A percentile compares a stretch with the other conserved stretches of the same genome.
phyloP scores from a whole-genome alignment of 2,113 vertebrate species.

The Toxotes chatareus region DNA sequence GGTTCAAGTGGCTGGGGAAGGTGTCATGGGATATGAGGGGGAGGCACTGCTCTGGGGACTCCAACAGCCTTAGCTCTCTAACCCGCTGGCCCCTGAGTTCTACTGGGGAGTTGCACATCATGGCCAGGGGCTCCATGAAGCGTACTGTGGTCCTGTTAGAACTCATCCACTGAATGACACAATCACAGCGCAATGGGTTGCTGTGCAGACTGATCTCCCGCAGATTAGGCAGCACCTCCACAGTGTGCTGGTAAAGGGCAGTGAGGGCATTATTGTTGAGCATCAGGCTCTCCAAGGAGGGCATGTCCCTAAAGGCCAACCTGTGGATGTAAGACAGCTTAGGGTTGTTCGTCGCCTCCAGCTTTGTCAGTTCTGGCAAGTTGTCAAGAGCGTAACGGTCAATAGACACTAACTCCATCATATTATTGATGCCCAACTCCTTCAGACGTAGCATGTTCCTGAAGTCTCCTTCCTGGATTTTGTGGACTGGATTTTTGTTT shows the following conservation, averaged over 20 bases:
- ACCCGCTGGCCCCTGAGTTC: constrained; percentile 91
- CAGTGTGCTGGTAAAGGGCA: constrained; percentile 92
- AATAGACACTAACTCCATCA: constrained; percentile 95
- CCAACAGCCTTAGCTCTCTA: constrained; percentile 87
- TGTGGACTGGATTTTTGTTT: constrained; percentile 97
- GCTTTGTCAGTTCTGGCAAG: constrained; percentile 95
- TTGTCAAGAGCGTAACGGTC: constrained; percentile 95
- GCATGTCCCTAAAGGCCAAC: constrained; percentile 93
- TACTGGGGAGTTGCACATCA: constrained; percentile 92
- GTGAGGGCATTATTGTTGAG: constrained; percentile 96
- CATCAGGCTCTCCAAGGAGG: constrained; percentile 97
- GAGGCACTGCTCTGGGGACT: constrained; percentile 91
- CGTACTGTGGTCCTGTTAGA: constrained; percentile 94
- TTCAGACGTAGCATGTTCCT: constrained; percentile 94
- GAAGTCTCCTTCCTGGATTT: constrained; percentile 97
- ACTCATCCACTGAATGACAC: constrained; percentile 96
- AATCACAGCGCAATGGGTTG: constrained; percentile 96
- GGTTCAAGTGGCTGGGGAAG: constrained; percentile 91
- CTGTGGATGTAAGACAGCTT: constrained; percentile 95
- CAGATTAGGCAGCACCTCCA: constrained; percentile 92
- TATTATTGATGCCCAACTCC: constrained; percentile 97
- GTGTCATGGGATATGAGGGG: constrained; percentile 94
- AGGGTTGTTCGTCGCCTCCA: constrained; percentile 98
- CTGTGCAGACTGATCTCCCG: constrained; percentile 97
- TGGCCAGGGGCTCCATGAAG: constrained; percentile 97